Conservation (phyloP, 2,888 invertebrate genomes). For the Aelia acuminata region DNA sequence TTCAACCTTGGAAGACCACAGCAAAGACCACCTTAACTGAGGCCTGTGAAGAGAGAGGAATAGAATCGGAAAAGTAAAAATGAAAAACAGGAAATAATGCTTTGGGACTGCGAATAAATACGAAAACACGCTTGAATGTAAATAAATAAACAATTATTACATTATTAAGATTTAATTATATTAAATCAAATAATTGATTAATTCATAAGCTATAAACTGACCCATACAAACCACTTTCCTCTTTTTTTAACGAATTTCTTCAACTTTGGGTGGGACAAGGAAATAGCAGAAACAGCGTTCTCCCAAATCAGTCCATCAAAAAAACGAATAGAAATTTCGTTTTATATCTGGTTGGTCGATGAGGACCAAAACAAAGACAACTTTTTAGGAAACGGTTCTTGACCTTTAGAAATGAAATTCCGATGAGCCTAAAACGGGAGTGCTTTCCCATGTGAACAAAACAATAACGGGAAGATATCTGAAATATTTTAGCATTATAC, state of each 20-base stretch:
- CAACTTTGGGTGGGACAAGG: neutral
- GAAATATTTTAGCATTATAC: neutral
- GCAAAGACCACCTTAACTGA: too few relatives aligned
- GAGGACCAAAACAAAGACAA: neutral
- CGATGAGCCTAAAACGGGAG: neutral
- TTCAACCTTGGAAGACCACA: too few relatives aligned
- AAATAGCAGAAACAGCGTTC: neutral
- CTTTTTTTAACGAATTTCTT: neutral
- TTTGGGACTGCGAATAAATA: too few relatives aligned
- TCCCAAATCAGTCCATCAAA: neutral
- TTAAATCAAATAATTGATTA: too few relatives aligned
- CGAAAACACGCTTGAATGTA: too few relatives aligned
- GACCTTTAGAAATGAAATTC: constrained; percentile 28
- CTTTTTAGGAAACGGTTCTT: neutral
- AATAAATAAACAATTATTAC: too few relatives aligned
- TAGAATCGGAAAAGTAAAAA: too few relatives aligned
- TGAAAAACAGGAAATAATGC: too few relatives aligned
- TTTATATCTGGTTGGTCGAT: neutral
- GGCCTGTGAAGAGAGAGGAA: too few relatives aligned
- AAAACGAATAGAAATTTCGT: neutral
- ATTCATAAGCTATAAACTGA: too few relatives aligned
- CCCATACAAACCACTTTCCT: too few relatives aligned
- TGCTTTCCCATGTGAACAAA: neutral
- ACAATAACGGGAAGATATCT: neutral
- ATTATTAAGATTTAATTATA: too few relatives aligned